phyloP scores from a whole-genome alignment of 2,888 invertebrate species.

The Mesopsocus fuscifrons region DNA sequence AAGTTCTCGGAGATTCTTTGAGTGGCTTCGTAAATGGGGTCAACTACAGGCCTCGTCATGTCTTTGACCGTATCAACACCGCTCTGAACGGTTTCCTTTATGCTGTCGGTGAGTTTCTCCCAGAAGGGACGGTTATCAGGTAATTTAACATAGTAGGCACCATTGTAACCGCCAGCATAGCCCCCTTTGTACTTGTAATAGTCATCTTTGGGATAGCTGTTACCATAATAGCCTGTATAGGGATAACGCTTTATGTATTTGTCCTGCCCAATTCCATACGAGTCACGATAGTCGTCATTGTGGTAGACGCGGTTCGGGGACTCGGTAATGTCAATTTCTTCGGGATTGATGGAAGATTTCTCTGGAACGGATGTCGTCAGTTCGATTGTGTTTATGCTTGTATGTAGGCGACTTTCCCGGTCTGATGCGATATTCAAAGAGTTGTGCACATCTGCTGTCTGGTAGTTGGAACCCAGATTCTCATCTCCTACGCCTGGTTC shows the following conservation, averaged over 20 bases:
- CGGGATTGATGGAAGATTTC: constrained; percentile 4
- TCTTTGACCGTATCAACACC: constrained; percentile 50
- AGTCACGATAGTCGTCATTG: constrained; percentile 13
- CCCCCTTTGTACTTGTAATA: constrained; percentile 17
- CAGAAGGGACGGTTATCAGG: constrained; percentile 39
- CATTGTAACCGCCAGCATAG: constrained; percentile 12
- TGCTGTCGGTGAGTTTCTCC: constrained; percentile 50
- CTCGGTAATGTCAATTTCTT: constrained; percentile 11
- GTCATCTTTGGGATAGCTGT: constrained; percentile 17
- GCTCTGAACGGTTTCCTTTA: constrained; percentile 45
- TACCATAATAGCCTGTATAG: constrained; percentile 13
- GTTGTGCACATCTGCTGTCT: neutral
- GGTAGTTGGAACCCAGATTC: constrained; percentile 4
- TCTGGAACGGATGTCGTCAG: neutral
- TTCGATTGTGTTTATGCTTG: constrained; percentile 4
- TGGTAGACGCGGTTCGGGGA: constrained; percentile 10
- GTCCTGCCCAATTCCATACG: constrained; percentile 15
- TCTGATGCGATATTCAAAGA: neutral
- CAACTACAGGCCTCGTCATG: constrained; percentile 43
- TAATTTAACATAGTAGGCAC: constrained; percentile 11
- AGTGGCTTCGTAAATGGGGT: constrained; percentile 57
- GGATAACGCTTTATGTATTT: constrained; percentile 15
- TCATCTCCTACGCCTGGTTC: constrained; percentile 20
- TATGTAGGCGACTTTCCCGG: constrained; percentile 12
- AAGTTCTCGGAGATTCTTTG: constrained; percentile 61